Evolutionary conservation across 2,888 invertebrate species (phyloP).

Genomic region (Congeria kusceri): DNA sequence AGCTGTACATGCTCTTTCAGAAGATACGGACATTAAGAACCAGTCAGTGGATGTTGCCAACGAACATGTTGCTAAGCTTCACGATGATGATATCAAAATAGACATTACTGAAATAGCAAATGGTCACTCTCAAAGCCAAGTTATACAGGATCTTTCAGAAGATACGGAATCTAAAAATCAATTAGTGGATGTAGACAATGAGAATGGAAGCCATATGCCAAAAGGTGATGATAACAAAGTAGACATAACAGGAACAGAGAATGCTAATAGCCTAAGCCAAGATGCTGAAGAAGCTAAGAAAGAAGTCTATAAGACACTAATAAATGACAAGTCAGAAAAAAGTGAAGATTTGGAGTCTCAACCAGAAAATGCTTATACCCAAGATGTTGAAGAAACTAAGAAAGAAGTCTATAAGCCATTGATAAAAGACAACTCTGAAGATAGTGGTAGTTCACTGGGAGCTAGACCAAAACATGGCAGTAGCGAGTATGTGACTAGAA

Average conservation of each 20-base stretch:
- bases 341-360: neutral
- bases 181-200: conserved; percentile 1
- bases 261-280: neutral
- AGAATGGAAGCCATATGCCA: neutral
- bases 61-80: no score
- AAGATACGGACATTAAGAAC: no score
- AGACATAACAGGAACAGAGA: neutral
- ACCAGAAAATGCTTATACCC: conserved; percentile 20
- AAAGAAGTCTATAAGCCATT: conserved; percentile 5
- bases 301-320: neutral
- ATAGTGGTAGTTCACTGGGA: neutral
- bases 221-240: neutral
- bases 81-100: neutral
- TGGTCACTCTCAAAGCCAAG: neutral
- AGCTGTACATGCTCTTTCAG: no score
- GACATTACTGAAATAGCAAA: neutral
- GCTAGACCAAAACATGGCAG: conserved; percentile 14
- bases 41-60: no score
- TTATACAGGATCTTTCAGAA: neutral
- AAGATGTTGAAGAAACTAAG: conserved; percentile 24
- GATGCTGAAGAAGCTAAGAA: neutral
- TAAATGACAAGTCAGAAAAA: neutral
- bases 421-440: conserved; percentile 9
- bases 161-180: neutral
- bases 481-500: conserved; percentile 54